A percentile compares a stretch with the other conserved stretches of the same genome.
Conservation (phyloP, 1,140 invertebrate genomes). For the Homalodisca vitripennis region DNA sequence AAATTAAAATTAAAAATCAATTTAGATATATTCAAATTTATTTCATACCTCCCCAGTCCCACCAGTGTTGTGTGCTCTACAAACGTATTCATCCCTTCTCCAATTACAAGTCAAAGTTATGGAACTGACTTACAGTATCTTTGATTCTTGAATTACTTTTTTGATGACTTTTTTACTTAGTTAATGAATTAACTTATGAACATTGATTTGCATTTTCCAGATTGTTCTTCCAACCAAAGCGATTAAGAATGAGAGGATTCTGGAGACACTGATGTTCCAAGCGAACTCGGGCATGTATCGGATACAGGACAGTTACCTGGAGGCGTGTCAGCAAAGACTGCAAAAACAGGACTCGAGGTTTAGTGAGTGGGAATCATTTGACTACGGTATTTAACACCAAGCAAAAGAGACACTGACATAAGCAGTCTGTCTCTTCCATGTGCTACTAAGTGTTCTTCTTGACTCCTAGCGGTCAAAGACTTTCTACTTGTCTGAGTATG, state of each 20-base stretch:
- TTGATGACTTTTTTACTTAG: no score
- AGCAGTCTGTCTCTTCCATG: slow-evolving; percentile 13
- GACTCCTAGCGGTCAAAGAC: slow-evolving; percentile 7
- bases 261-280: slow-evolving; percentile 91
- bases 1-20: no score
- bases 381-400: slow-evolving; percentile 46
- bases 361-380: slow-evolving; percentile 77
- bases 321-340: slow-evolving; percentile 81
- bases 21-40: no score
- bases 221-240: slow-evolving; percentile 90
- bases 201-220: slow-evolving; percentile 54
- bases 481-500: slow-evolving; percentile 14
- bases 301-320: slow-evolving; percentile 82
- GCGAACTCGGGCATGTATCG: slow-evolving; percentile 91
- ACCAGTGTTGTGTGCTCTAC: no score
- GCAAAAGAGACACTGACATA: slow-evolving; percentile 33
- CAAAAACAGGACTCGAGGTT: slow-evolving; percentile 84
- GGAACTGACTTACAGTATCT: no score
- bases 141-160: no score
- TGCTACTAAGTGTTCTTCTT: slow-evolving; percentile 13
- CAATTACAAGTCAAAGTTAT: no score
- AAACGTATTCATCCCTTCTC: no score
- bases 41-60: no score
- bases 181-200: no score
- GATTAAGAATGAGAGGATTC: slow-evolving; percentile 88